Conservation (phyloP, 1,140 invertebrate genomes). For the Ganaspis sp. region DNA sequence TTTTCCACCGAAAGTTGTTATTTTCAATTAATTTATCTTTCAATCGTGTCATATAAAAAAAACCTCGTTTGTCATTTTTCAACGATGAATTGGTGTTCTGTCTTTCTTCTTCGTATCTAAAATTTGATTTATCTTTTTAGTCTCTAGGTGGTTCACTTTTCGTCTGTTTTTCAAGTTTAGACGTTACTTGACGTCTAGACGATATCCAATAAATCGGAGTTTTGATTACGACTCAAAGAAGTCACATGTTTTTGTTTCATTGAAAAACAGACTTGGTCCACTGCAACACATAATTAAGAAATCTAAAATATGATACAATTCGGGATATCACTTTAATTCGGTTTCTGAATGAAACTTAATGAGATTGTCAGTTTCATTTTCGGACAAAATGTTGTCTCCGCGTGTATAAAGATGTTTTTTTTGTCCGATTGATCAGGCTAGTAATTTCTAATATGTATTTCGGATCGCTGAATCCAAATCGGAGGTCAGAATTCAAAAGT, state of each 20-base stretch:
- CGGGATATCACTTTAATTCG: no score
- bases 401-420: no score
- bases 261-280: conserved; percentile 60
- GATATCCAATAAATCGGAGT: conserved; percentile 35
- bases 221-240: conserved; percentile 1
- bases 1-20: no score
- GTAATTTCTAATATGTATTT: no score
- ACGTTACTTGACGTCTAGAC: background rate
- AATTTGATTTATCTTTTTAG: background rate
- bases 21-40: background rate
- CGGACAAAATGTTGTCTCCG: no score
- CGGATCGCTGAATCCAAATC: no score
- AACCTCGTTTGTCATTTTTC: background rate
- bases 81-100: background rate
- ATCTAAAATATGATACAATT: background rate
- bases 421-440: no score
- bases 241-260: conserved; percentile 41
- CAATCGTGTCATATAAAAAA: no score
- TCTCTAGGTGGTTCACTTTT: background rate
- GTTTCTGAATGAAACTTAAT: no score
- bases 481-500: no score
- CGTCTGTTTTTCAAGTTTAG: background rate
- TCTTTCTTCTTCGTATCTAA: background rate
- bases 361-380: no score
- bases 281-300: background rate